Evolutionary conservation across 1,140 invertebrate genomes (phyloP), one percentile per base, ranked within the genome.

Genomic region (Diorhabda sublineata): DNA sequence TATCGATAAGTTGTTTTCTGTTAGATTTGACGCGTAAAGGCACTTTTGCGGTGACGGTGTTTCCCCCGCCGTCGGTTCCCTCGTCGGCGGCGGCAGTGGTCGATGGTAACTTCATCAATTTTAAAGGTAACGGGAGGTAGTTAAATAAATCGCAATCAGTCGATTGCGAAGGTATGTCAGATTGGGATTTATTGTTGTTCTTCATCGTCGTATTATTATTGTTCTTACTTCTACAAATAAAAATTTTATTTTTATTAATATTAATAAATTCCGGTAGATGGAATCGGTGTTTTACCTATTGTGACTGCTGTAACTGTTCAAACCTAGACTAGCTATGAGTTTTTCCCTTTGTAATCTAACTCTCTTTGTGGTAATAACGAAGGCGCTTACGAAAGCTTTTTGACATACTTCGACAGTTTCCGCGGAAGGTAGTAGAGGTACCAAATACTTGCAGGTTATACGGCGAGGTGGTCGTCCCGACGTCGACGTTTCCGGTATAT

Each of bases 321-420:
- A 71, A 8, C 75, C 79, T 58, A 78, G 73, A 70, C 74, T 82
- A 73, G 73, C 75, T 42, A 85, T 84, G n/a, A 85, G 76, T 70
- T 82, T 83, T 66, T 85, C 84, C 47, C 84, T 74, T 72, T 83
- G 83, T 42, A 83, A 69, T 62, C 83, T 72, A 9, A 84, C 82
- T 61, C 84, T 71, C 76, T 85, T 85, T n/a, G 84, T 84, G 11
- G 83, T 84, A 66, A 85, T 83, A 11, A 82, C 82, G 74, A 83
- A 85, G 42, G 83, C 78, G 74, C 84, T 84, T 70, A 84, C 83
- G 70, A 84, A 85, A 42, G 84, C 84, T 78, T 85, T 85, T 71
- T 84, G 83, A 69, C 84, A 85, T 5, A 84, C 82, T 69, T 85
- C 84, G 4, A 83, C 80, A 42, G 76, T 78, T 58, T 82, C 79